Evolutionary conservation across 2,888 invertebrate genomes (phyloP).

Genomic region (Thyatira batis): DNA sequence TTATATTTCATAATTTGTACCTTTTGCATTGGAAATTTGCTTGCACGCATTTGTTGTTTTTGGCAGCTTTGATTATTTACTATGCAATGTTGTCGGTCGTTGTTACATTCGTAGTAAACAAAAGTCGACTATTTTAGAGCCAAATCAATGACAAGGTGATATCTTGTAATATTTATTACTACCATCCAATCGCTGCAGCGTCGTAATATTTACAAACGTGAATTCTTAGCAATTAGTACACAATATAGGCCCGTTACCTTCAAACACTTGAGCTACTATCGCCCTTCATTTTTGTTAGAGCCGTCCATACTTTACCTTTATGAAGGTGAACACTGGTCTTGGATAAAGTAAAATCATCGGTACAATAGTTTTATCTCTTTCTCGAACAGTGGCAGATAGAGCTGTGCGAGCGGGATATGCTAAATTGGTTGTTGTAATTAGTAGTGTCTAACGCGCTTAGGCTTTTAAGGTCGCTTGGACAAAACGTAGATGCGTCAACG

Average conservation of each 20-base stretch:
- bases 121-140: too few species aligned
- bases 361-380: constrained; percentile 55
- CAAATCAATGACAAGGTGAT: constrained; percentile 1
- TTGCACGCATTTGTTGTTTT: not conserved
- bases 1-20: not conserved
- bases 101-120: not conserved
- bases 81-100: not conserved
- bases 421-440: constrained; percentile 68
- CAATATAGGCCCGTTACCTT: constrained; percentile 65
- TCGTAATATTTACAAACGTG: constrained; percentile 44
- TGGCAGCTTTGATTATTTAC: not conserved
- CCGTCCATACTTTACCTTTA: constrained; percentile 70
- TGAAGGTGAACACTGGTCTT: constrained; percentile 67
- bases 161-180: not conserved
- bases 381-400: constrained; percentile 37
- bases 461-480: constrained; percentile 75
- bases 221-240: constrained; percentile 64
- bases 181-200: constrained; percentile 11
- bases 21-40: not conserved
- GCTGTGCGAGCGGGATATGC: constrained; percentile 64
- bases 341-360: constrained; percentile 58
- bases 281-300: constrained; percentile 81
- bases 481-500: constrained; percentile 80
- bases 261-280: constrained; percentile 64
- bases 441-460: constrained; percentile 66